phyloP scores from a whole-genome alignment of 2,888 invertebrate genomes.

The Agriopis marginaria region DNA sequence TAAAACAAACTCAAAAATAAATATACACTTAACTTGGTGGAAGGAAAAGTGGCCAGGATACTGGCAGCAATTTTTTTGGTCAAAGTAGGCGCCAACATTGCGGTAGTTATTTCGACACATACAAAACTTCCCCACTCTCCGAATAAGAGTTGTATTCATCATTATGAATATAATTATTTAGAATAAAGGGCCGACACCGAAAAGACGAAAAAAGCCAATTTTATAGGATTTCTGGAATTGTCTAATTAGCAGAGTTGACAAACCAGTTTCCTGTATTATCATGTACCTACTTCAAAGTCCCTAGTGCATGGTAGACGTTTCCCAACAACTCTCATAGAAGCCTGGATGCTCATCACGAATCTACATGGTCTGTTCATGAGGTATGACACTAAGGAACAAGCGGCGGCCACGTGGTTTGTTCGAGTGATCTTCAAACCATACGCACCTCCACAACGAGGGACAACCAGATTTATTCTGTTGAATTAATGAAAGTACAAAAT shows the following conservation, averaged over 20 bases:
- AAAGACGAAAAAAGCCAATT: too few species aligned
- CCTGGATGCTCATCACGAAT: conserved; percentile 89
- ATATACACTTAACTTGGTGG: too few species aligned
- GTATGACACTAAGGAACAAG: conserved; percentile 90
- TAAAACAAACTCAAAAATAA: too few species aligned
- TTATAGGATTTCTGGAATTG: too few species aligned
- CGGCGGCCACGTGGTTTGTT: conserved; percentile 84
- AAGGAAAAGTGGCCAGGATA: too few species aligned
- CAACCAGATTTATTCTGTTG: conserved; percentile 62
- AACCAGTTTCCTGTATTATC: neutral
- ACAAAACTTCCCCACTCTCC: too few species aligned
- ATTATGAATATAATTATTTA: too few species aligned
- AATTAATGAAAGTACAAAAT: neutral
- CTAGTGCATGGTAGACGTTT: conserved; percentile 87
- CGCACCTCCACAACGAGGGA: conserved; percentile 82
- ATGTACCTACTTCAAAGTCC: conserved; percentile 87
- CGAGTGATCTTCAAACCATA: conserved; percentile 91
- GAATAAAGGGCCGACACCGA: too few species aligned
- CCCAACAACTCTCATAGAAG: conserved; percentile 90
- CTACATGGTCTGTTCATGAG: conserved; percentile 89
- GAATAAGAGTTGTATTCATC: too few species aligned
- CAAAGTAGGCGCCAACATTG: too few species aligned
- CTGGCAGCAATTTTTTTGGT: too few species aligned
- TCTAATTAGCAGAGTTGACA: neutral
- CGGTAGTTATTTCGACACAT: too few species aligned